phyloP scores from a whole-genome alignment of 2,888 invertebrate species.

The Prenolepis imparis region DNA sequence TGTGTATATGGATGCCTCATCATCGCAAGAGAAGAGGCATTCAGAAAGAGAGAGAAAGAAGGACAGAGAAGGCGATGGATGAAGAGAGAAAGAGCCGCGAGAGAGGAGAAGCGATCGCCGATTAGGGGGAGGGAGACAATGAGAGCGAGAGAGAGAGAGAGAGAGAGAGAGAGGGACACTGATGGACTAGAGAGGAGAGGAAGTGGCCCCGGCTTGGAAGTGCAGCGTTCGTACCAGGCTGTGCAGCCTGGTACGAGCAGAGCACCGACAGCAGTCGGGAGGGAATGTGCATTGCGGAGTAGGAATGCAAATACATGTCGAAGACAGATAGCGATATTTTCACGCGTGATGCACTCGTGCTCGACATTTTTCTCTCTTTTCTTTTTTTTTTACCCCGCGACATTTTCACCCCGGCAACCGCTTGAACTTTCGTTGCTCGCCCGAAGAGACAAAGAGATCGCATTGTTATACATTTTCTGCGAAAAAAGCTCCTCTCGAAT shows the following conservation, averaged over 20 bases:
- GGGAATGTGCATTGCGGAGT: constrained; percentile 56
- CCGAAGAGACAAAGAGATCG: too few relatives aligned
- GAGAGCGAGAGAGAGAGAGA: constrained; percentile 21
- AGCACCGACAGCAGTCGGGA: constrained; percentile 65
- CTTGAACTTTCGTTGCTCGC: not conserved
- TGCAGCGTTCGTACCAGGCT: constrained; percentile 84
- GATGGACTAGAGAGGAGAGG: constrained; percentile 54
- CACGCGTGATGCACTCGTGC: constrained; percentile 43
- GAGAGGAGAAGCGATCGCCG: constrained; percentile 57
- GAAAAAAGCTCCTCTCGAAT: not conserved
- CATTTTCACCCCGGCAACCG: constrained; percentile 12
- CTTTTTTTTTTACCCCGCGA: not conserved
- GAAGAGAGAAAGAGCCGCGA: constrained; percentile 29
- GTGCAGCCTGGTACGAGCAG: constrained; percentile 83
- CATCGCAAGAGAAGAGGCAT: constrained; percentile 32
- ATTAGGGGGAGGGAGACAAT: constrained; percentile 40
- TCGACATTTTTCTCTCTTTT: constrained; percentile 16
- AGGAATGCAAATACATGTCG: constrained; percentile 52
- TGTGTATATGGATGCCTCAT: constrained; percentile 37
- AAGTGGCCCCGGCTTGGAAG: constrained; percentile 71
- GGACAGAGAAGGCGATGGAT: constrained; percentile 9
- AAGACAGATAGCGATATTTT: constrained; percentile 56
- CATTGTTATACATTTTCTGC: not conserved
- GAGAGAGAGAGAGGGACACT: constrained; percentile 42
- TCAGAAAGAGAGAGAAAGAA: constrained; percentile 30